Percentiles rank a stretch among this genome's conserved stretches.
Conservation (phyloP, 2,888 invertebrate species). For the Patella pellucida region DNA sequence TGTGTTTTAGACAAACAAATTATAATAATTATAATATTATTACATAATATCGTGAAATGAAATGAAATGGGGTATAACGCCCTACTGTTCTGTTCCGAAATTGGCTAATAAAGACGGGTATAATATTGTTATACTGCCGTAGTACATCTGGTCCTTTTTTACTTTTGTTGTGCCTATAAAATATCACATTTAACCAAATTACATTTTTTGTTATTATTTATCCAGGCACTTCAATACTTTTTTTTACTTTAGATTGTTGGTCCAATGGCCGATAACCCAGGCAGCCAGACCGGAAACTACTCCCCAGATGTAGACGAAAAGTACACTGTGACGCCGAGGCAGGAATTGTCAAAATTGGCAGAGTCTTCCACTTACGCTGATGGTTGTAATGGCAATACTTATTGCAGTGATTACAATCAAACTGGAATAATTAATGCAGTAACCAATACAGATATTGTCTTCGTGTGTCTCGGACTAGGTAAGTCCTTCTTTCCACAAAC, state of each 20-base stretch:
- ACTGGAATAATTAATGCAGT: constrained; percentile 43
- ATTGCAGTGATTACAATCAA: constrained; percentile 47
- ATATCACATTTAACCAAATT: too few relatives aligned
- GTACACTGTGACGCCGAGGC: constrained; percentile 50
- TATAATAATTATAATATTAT: too few relatives aligned
- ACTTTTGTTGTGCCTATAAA: too few relatives aligned
- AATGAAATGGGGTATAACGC: too few relatives aligned
- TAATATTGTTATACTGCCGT: too few relatives aligned
- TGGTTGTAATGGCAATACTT: constrained; percentile 40
- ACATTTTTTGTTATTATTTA: too few relatives aligned
- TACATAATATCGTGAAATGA: too few relatives aligned
- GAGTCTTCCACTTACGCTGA: constrained; percentile 41
- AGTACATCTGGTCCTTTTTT: too few relatives aligned
- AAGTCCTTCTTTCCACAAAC: neutral
- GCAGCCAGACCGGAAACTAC: constrained; percentile 59
- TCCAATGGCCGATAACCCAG: constrained; percentile 60
- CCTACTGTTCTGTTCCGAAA: too few relatives aligned
- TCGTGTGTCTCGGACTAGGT: constrained; percentile 52
- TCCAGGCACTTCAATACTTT: neutral
- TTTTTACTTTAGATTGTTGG: constrained; percentile 54
- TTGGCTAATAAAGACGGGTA: too few relatives aligned
- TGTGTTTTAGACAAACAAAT: too few relatives aligned
- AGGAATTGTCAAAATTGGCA: constrained; percentile 46
- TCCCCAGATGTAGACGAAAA: constrained; percentile 41
- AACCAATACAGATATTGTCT: constrained; percentile 41